A percentile compares a stretch with the other conserved stretches of the same genome.
phyloP scores from a whole-genome alignment of 2,797 vertebrate genomes.

The Acanthurus tractus region DNA sequence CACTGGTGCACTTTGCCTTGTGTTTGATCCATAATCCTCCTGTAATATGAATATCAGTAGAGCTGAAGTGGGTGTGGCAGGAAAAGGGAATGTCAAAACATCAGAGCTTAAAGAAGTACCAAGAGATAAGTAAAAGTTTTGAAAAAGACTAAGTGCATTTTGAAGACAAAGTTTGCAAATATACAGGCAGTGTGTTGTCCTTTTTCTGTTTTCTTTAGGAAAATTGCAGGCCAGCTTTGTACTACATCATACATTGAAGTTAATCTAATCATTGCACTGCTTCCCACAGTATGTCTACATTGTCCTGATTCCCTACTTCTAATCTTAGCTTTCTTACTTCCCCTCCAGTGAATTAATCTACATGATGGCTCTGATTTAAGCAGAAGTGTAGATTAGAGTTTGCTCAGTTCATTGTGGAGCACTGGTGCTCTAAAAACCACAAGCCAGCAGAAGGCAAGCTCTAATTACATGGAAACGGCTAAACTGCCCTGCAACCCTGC shows the following conservation, averaged over 20 bases:
- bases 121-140: background rate
- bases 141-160: background rate
- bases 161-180: background rate
- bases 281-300: conserved; percentile 46
- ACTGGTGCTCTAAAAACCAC: conserved; percentile 62
- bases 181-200: background rate
- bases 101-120: background rate
- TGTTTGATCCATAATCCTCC: conserved; percentile 28
- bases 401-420: conserved; percentile 66
- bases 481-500: conserved; percentile 57
- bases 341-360: conserved; percentile 79
- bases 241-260: conserved; percentile 21
- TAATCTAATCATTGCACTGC: conserved; percentile 54
- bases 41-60: conserved; percentile 7
- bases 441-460: conserved; percentile 68
- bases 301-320: conserved; percentile 76
- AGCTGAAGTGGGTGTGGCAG: conserved; percentile 1
- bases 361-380: conserved; percentile 74
- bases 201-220: background rate
- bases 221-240: background rate
- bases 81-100: background rate
- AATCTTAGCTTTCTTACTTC: conserved; percentile 78
- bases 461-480: conserved; percentile 73
- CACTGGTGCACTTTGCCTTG: background rate
- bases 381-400: conserved; percentile 79